phyloP scores from a whole-genome alignment of 2,113 vertebrate genomes.

The Tachycineta bicolor region DNA sequence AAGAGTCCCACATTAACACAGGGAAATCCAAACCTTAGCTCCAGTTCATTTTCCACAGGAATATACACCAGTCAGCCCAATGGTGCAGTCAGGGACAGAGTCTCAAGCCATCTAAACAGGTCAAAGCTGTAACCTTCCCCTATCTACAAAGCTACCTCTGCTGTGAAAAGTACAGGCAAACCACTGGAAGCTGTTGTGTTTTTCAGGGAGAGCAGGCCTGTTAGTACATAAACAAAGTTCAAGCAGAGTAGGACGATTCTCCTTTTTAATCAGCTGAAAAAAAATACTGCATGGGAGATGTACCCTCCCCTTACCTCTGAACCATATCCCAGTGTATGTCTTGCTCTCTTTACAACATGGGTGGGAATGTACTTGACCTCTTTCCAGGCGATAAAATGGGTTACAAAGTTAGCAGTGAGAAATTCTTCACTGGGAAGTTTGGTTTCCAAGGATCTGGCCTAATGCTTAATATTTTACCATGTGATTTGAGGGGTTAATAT shows the following conservation, averaged over 20 bases:
- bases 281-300: background rate
- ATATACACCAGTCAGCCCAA: conserved; percentile 19
- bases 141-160: background rate
- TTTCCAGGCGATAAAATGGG: background rate
- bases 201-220: background rate
- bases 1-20: conserved; percentile 19
- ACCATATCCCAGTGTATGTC: background rate
- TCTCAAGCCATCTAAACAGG: background rate
- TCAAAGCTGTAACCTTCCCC: background rate
- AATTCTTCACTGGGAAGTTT: background rate
- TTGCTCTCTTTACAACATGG: background rate
- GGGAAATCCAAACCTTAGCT: conserved; percentile 9
- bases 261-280: background rate
- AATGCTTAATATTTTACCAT: background rate
- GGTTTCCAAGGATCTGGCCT: background rate
- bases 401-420: background rate
- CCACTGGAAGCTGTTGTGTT: background rate
- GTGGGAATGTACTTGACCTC: conserved; percentile 10
- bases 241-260: background rate
- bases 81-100: background rate
- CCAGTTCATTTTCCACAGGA: conserved; percentile 41
- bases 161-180: background rate
- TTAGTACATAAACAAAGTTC: background rate
- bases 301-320: background rate
- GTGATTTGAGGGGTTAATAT: background rate